A percentile compares a stretch with the other conserved stretches of the same genome.
These are phyloP conservation scores for Hydrozoanthus tunicans DNA, from an alignment of 64 coral and sea anemone species.

Conservation along the genomic window DNA sequence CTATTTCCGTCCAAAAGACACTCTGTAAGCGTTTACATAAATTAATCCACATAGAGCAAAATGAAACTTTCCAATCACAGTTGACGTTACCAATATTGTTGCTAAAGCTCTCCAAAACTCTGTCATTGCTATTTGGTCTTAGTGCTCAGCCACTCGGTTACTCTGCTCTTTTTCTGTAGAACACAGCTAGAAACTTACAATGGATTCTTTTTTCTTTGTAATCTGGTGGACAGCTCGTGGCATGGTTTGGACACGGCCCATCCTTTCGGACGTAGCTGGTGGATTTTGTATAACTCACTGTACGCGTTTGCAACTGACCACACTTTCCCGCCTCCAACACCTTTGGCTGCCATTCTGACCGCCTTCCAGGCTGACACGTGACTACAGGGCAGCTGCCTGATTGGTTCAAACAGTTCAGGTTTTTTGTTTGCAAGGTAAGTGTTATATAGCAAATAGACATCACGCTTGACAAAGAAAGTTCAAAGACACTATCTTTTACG, in stretches of 20 bases:
- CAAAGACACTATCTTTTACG: too few species aligned
- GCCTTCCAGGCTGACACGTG: conserved; percentile 40
- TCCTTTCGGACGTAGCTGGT: conserved; percentile 20
- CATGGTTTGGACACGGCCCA: conserved; percentile 48
- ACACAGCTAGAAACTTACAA: conserved; percentile 53
- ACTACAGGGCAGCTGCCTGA: conserved; percentile 74
- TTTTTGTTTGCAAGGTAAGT: background rate
- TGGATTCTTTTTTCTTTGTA: conserved; percentile 66
- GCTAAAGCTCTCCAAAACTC: too few species aligned
- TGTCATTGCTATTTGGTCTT: too few species aligned
- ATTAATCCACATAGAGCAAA: too few species aligned
- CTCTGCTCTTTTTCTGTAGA: background rate
- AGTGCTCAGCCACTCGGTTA: background rate
- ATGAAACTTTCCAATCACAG: too few species aligned
- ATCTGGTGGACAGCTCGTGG: conserved; percentile 50
- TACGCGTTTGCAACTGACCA: conserved; percentile 74
- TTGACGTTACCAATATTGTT: too few species aligned
- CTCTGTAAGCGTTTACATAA: too few species aligned
- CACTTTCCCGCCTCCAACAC: conserved; percentile 58
- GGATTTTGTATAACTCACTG: conserved; percentile 51
- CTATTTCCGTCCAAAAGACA: too few species aligned
- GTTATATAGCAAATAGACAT: background rate
- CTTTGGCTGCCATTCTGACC: conserved; percentile 73
- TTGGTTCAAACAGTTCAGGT: background rate
- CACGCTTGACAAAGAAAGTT: background rate